A percentile compares a stretch with the other conserved stretches of the same genome.
These are phyloP conservation scores for Caenorhabditis sp. DNA, from an alignment of 2,888 invertebrate genomes.

Conservation along the genomic window DNA sequence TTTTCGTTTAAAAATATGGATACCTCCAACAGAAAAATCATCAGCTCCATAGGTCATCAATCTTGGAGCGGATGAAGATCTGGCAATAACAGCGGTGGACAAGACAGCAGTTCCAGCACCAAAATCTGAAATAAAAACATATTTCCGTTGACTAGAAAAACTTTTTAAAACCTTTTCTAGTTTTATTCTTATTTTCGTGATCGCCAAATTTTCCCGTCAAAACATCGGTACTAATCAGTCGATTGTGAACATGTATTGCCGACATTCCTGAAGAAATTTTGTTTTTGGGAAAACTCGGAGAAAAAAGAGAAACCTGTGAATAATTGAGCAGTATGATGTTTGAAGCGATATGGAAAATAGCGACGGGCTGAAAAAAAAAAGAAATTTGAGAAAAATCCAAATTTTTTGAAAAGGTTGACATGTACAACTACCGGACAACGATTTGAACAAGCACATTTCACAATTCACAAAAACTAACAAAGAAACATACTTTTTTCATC, in stretches of 20 bases:
- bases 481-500: conserved; percentile 43
- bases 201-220: conserved; percentile 79
- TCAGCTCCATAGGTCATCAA: conserved; percentile 69
- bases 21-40: conserved; percentile 62
- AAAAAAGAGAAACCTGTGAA: conserved; percentile 58
- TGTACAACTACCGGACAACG: neutral
- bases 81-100: conserved; percentile 72
- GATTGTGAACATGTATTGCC: conserved; percentile 74
- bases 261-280: conserved; percentile 19
- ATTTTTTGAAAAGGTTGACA: too few relatives aligned
- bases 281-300: too few relatives aligned
- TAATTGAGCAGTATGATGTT: conserved; percentile 70
- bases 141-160: neutral
- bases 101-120: conserved; percentile 63
- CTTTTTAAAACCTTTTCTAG: conserved; percentile 49
- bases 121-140: conserved; percentile 26
- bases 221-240: conserved; percentile 92
- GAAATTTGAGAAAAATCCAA: neutral
- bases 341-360: conserved; percentile 69
- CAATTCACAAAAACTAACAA: neutral
- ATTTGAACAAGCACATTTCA: neutral
- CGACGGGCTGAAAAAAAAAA: conserved; percentile 56
- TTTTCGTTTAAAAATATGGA: too few relatives aligned
- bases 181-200: conserved; percentile 46
- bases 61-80: conserved; percentile 71